Evolutionary conservation across 2,888 invertebrate species (phyloP), one percentile per base, ranked within the genome.

Genomic region (Osedax fenrisi): DNA sequence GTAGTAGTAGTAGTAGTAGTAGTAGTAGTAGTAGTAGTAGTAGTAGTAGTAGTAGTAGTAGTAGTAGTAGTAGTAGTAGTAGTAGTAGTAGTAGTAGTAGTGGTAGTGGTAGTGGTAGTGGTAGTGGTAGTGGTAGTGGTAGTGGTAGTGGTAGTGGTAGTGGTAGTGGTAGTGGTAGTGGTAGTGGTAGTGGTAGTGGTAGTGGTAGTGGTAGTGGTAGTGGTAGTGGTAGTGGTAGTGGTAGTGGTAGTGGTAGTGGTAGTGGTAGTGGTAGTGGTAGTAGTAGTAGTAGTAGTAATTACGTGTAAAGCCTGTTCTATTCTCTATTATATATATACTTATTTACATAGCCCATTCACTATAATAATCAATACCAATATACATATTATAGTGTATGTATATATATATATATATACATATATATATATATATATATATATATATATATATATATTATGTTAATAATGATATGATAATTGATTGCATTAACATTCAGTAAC

Each of bases 181-280:
- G 1, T 56, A 1, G 56, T 56, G 1, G 56, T 56, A 56, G 56
- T 56, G 1, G 56, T 56, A 56, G 56, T 56, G 56, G 56, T 56
- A 56, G 56, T 56, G 56, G 56, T 56, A 56, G 56, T 56, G 56
- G 56, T 56, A 56, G 56, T 56, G 56, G 56, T 56, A 56, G 1
- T 56, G 56, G 56, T 56, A 56, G 56, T 56, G 56, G 56, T 56
- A 56, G 56, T 56, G 56, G 56, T 56, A 0, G 56, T 56, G 0
- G 56, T 56, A 56, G 56, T 56, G 56, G 56, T 56, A 56, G 56
- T 56, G 56, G 56, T 56, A 56, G 56, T 56, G 56, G 56, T 56
- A 0, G 56, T 56, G 56, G 56, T 56, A 56, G 56, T 56, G 56
- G 56, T 56, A 56, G 56, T 56, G 56, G 56, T 56, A 56, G 56